Conservation (phyloP, 2,797 vertebrate species). For the Spondyliosoma cantharus region DNA sequence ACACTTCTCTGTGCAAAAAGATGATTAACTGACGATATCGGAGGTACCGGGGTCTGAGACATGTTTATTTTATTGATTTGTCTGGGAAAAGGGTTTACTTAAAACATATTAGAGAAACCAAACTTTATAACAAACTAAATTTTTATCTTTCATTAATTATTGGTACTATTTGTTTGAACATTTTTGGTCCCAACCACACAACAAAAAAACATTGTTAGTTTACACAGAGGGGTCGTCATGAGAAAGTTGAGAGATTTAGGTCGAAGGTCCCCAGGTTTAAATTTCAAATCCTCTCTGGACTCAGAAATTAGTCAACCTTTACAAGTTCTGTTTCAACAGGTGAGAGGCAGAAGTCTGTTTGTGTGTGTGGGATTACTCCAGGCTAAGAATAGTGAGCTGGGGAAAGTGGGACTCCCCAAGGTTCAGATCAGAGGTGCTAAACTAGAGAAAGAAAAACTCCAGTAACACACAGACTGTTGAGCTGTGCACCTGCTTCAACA, state of each 20-base stretch:
- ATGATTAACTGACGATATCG: too few relatives aligned
- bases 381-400: conserved; percentile 61
- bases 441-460: conserved; percentile 30
- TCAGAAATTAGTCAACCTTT: neutral
- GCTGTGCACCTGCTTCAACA: conserved; percentile 50
- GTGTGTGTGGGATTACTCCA: conserved; percentile 62
- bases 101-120: too few relatives aligned
- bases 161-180: too few relatives aligned
- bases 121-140: too few relatives aligned
- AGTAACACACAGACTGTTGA: conserved; percentile 19
- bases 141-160: too few relatives aligned
- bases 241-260: neutral
- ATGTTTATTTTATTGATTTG: too few relatives aligned
- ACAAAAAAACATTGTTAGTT: neutral
- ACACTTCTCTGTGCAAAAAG: too few relatives aligned
- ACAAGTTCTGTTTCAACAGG: conserved; percentile 18
- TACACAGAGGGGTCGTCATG: neutral
- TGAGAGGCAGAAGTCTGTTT: conserved; percentile 41
- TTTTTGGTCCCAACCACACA: neutral
- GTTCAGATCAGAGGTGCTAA: conserved; percentile 41
- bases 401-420: conserved; percentile 41
- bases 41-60: too few relatives aligned
- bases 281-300: conserved; percentile 3
- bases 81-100: too few relatives aligned
- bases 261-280: neutral